These are phyloP conservation scores for Arrhamphus sclerolepis DNA, from an alignment of 2,797 vertebrate species.

Conservation along the genomic window DNA sequence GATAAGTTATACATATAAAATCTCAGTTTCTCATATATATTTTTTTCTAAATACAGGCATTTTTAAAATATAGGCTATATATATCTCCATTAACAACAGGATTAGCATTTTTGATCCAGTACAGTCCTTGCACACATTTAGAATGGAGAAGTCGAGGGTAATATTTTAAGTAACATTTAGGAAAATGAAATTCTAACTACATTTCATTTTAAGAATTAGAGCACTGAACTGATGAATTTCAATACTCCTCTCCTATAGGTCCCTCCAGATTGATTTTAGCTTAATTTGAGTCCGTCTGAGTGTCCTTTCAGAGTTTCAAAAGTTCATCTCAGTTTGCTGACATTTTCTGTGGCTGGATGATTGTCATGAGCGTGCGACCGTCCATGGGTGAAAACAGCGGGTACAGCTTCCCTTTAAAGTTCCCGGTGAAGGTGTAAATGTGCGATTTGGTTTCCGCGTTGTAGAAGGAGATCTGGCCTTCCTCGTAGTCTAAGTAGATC, in stretches of 20 bases:
- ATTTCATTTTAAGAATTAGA: no score
- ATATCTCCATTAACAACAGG: no score
- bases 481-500: slow-evolving; percentile 81
- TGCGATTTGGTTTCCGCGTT: slow-evolving; percentile 77
- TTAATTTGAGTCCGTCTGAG: background rate
- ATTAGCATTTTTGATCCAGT: no score
- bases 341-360: slow-evolving; percentile 46
- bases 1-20: no score
- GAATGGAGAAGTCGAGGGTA: no score
- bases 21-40: no score
- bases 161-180: no score
- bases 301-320: background rate
- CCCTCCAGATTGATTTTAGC: background rate
- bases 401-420: slow-evolving; percentile 78
- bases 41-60: no score
- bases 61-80: no score
- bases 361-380: slow-evolving; percentile 71
- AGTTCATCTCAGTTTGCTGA: background rate
- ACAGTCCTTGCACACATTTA: no score
- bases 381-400: slow-evolving; percentile 80
- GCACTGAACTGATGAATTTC: no score
- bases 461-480: slow-evolving; percentile 85
- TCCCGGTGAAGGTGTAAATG: slow-evolving; percentile 80
- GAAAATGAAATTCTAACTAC: no score
- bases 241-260: background rate